Conservation (phyloP, 2,113 vertebrate genomes). For the Gambusia holbrooki region DNA sequence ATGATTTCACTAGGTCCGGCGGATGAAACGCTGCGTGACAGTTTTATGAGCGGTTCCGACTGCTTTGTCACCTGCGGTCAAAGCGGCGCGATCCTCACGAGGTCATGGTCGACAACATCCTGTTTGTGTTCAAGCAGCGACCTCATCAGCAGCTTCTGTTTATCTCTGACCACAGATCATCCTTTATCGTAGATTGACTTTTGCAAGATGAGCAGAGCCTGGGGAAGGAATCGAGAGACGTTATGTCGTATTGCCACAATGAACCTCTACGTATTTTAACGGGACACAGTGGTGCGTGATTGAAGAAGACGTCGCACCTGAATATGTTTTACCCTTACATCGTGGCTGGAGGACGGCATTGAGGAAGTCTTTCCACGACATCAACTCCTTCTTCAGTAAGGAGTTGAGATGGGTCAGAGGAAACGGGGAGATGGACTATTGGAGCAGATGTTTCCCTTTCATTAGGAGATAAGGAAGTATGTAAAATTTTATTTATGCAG, state of each 20-base stretch:
- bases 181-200: neutral
- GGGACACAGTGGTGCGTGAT: neutral
- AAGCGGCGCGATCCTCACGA: constrained; percentile 45
- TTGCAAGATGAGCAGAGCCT: neutral
- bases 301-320: neutral
- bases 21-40: constrained; percentile 4
- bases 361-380: no score
- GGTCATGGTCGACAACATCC: constrained; percentile 45
- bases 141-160: constrained; percentile 21
- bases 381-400: no score
- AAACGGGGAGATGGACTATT: neutral
- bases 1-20: constrained; percentile 12
- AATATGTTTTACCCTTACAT: neutral
- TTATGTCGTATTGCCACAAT: neutral
- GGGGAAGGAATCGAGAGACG: neutral
- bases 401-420: no score
- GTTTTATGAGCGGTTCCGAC: neutral
- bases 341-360: no score
- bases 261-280: neutral
- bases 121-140: constrained; percentile 33
- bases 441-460: no score
- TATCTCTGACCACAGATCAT: constrained; percentile 6
- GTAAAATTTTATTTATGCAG: no score
- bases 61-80: constrained; percentile 44
- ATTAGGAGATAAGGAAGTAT: no score